A percentile compares a stretch with the other conserved stretches of the same genome.
phyloP scores from a whole-genome alignment of 1,140 invertebrate genomes.

The Pentalonia nigronervosa region DNA sequence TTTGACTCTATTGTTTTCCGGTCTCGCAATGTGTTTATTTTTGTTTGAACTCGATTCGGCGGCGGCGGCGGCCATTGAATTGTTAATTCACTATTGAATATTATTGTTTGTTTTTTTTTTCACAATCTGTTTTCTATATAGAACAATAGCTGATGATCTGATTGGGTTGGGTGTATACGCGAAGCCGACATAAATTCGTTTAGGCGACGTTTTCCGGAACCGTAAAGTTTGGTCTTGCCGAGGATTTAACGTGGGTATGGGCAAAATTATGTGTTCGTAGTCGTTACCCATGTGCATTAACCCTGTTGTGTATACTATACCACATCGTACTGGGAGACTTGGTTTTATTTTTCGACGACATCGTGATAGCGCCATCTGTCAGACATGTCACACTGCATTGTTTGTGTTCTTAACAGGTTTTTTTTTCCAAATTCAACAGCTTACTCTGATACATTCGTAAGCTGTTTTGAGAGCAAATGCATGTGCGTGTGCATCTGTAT shows the following conservation, averaged over 20 bases:
- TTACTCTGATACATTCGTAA: conserved; percentile 3
- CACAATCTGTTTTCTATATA: neutral
- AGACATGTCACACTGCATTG: neutral
- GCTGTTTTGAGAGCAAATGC: neutral
- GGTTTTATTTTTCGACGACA: neutral
- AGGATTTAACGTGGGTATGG: neutral
- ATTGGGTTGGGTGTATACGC: neutral
- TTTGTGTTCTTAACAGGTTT: conserved; percentile 9
- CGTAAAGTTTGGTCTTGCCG: neutral
- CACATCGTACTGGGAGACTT: neutral
- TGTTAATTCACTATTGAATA: neutral
- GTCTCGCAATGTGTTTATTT: conserved; percentile 1
- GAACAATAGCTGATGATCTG: neutral
- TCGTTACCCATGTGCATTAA: neutral
- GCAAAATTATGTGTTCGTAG: neutral
- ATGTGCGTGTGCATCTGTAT: neutral
- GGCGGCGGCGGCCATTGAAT: neutral
- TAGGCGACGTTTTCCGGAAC: neutral
- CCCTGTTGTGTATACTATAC: no score
- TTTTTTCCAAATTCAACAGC: neutral
- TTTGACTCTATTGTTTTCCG: conserved; percentile 20
- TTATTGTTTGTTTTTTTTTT: neutral
- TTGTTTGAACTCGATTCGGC: neutral
- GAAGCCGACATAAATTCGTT: neutral
- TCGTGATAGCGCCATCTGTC: conserved; percentile 2